Percentiles rank a stretch among this genome's conserved stretches.
Conservation (phyloP, 2,797 vertebrate species). For the Oryzias dopingdopingensis region DNA sequence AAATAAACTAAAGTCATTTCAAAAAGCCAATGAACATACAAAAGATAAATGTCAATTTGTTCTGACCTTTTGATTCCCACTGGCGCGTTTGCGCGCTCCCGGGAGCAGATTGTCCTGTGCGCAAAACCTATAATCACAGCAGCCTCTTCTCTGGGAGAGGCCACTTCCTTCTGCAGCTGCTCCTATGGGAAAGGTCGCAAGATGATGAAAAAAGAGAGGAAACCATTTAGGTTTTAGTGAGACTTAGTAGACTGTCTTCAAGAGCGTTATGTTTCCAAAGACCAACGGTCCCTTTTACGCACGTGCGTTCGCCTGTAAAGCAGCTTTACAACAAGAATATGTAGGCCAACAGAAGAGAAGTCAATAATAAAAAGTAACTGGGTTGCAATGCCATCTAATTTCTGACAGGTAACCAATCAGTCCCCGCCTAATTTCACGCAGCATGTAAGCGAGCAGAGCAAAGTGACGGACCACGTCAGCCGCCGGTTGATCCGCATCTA, state of each 20-base stretch:
- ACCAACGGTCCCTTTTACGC: too few relatives aligned
- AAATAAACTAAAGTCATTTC: too few relatives aligned
- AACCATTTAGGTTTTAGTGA: too few relatives aligned
- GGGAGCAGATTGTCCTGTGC: slow-evolving; percentile 30
- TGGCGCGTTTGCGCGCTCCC: not conserved
- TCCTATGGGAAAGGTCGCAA: slow-evolving; percentile 29
- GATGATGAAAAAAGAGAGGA: too few relatives aligned
- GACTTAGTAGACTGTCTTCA: too few relatives aligned
- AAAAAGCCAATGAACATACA: too few relatives aligned
- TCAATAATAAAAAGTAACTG: slow-evolving; percentile 12
- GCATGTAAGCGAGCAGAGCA: slow-evolving; percentile 99
- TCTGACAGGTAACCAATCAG: slow-evolving; percentile 99
- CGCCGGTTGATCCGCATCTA: slow-evolving; percentile 96
- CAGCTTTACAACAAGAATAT: not conserved
- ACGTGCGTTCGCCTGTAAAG: slow-evolving; percentile 19
- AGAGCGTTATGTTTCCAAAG: too few relatives aligned
- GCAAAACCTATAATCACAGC: slow-evolving; percentile 57
- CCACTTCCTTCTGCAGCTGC: slow-evolving; percentile 38
- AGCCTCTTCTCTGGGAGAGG: slow-evolving; percentile 37
- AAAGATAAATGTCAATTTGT: too few relatives aligned
- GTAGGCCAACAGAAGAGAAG: not conserved
- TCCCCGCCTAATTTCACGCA: slow-evolving; percentile 99
- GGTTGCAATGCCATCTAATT: slow-evolving; percentile 84
- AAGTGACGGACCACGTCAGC: slow-evolving; percentile 97
- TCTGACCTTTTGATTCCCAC: not conserved